Evolutionary conservation across 2,888 invertebrate genomes (phyloP), one percentile per base, ranked within the genome.

Genomic region (Cetonia aurata): DNA sequence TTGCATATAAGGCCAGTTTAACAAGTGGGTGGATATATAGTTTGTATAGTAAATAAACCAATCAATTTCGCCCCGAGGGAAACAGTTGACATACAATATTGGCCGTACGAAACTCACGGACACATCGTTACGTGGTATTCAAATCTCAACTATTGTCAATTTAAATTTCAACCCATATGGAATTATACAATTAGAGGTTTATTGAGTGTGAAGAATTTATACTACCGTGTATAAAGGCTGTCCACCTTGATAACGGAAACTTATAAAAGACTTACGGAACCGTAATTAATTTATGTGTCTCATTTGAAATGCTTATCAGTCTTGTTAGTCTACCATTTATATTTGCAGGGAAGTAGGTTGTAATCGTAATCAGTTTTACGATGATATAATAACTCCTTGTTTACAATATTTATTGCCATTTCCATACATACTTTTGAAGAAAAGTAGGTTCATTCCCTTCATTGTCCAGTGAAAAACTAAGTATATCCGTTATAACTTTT

Each of bases 1-100:
- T 71, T 67, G 68, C 66, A 72, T 70, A 73, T 73, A 75, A 73
- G 75, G 75, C 72, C 75, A 75, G 70, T 72, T 71, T 37, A 65
- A 50, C 62, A 65, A 72, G 70, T 70, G 72, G 70, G 75, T 73
- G 70, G 75, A 71, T 44, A 55, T 48, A 62, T 12, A 62, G 62
- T 50, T 48, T 48, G 74, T 67, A 60, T 72, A 71, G 72, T 73
- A 73, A 75, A 73, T 72, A 73, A 71, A 71, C 72, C 66, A 65
- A 72, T 57, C 66, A 67, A 72, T 55, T 71, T 73, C 59, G 66
- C 70, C 75, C 73, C 59, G 9, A 62, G 48, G 48, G 62, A 44
- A 62, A 33, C 48, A 62, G 50, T 50, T 65, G 50, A 65, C 62
- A 65, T 33, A 41, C 50, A 50, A 65, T 65, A 65, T 65, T 19